Evolutionary conservation across 1,140 invertebrate genomes (phyloP), one percentile per base, ranked within the genome.

Genomic region (Capitella teleta): DNA sequence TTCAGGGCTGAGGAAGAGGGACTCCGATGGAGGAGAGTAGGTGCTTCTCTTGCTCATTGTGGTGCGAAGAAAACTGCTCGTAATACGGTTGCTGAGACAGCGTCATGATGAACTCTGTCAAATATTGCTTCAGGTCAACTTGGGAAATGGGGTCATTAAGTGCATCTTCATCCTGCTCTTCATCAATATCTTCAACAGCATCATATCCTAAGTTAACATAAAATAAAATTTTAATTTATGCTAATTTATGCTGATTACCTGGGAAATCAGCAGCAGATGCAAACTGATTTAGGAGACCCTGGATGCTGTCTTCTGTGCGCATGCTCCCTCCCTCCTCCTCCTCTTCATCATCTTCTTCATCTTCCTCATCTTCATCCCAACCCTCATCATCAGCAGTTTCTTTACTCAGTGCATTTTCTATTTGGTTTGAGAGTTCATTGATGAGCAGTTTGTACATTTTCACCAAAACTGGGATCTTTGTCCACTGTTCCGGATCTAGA

Each of bases 391-490:
- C 59, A 8, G 52, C 60, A 5, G 51, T 45, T 10, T 48, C 53
- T 36, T 51, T 50, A 3, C 55, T 61, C 49, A 74, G 58, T 25
- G 62, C 67, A 12, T 59, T 55, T 53, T 77, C 74, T n/a, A 76
- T 70, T 37, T 72, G 69, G 60, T 72, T 74, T 16, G 70, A 69
- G 8, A 79, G 60, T 58, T 80, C 79, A 57, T 78, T 72, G 40
- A 80, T 70, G 4, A 80, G 59, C 0, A 80, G 61, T 59, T 80
- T 80, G 57, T 78, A 78, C 26, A 80, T 79, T 59, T 80, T 80
- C 8, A 79, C 74, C 40, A 79, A 61, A 24, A 77, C 65, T 24
- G 78, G 77, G 47, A 80, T 72, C 12, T 61, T 64, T 12, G 77
- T 79, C 74, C 76, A 80, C 52, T 77, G 64, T 14, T 73, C 72